Base-by-base conservation (phyloP, 2,888 invertebrate genomes). In the Muscina levida region DNA sequence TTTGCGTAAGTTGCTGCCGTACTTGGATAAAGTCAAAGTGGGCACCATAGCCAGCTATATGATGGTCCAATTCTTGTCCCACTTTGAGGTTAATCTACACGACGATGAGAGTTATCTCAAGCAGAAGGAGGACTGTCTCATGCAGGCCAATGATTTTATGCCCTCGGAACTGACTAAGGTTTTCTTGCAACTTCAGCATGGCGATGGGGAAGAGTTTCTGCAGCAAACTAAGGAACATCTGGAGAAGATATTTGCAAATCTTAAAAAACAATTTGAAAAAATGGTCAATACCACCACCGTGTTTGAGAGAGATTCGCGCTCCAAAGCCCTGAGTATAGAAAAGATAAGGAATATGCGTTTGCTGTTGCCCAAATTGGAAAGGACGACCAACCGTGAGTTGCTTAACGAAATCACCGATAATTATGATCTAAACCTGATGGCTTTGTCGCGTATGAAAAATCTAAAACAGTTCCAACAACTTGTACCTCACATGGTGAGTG, bases 81-180 rank as follows among this genome's bases (percentile, higher is more conserved):
- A 87, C 31, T 89, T 89, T 42, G 86, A 88, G 65, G 73, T 89
- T 22, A 82, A 85, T 5, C 75, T 86, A 76, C 87, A 88, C 10
- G 87, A 86, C 37, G 83, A 86, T 2, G 84, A 85, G 0, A 44
- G 80, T 1, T 77, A 84, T 48, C 72, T 73, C 8, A 83, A 82
- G 4, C 87, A 87, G 71, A 84, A 84, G 1, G 85, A 85, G 2
- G 80, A 84, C 1, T 89, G 88, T 39, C 67, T 88, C 56, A 83
- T 84, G 39, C 86, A 86, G 53, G 5, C 87, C 19, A 85, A 86
- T 13, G 74, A 77, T 3, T 75, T 88, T 31, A 59, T 89, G 85
- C 89, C 88, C 0, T 83, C 79, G 0, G 84, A 85, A 1, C 8
- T 89, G 42, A 77, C 85, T 0, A 77, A 71, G 11, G 70, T 88